Evolutionary conservation across 2,888 invertebrate genomes (phyloP).

Genomic region (Stenichneumon culpator): DNA sequence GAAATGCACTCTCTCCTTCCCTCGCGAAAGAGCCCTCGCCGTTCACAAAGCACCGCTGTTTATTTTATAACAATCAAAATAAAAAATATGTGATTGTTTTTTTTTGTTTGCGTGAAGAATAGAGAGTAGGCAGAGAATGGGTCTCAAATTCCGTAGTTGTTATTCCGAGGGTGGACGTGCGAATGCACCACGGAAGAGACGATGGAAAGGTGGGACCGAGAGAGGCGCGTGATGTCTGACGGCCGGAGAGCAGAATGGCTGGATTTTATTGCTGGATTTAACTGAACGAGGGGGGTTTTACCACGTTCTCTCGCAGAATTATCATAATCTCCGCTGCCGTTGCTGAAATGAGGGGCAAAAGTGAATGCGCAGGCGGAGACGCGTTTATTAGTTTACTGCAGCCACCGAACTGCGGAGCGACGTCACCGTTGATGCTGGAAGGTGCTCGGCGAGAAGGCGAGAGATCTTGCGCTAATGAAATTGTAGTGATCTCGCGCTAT

Average conservation of each 20-base stretch:
- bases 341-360: neutral
- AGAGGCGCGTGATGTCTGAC: neutral
- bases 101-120: neutral
- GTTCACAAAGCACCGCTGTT: conserved; percentile 55
- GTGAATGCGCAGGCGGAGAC: neutral
- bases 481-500: conserved; percentile 62
- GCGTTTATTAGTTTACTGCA: conserved; percentile 56
- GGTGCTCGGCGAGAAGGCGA: conserved; percentile 2
- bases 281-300: conserved; percentile 19
- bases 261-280: conserved; percentile 56
- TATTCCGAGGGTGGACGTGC: conserved; percentile 9
- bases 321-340: conserved; percentile 43
- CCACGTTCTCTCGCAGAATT: neutral
- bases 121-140: conserved; percentile 16
- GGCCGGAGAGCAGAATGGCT: conserved; percentile 2
- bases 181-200: neutral
- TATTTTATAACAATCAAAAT: conserved; percentile 36
- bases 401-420: neutral
- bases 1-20: conserved; percentile 47
- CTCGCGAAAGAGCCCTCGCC: conserved; percentile 38
- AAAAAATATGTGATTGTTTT: neutral
- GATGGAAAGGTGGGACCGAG: neutral
- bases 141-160: conserved; percentile 37
- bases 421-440: neutral
- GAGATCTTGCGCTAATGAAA: conserved; percentile 58